phyloP scores from a whole-genome alignment of 2,888 invertebrate species.

The Apamea anceps region DNA sequence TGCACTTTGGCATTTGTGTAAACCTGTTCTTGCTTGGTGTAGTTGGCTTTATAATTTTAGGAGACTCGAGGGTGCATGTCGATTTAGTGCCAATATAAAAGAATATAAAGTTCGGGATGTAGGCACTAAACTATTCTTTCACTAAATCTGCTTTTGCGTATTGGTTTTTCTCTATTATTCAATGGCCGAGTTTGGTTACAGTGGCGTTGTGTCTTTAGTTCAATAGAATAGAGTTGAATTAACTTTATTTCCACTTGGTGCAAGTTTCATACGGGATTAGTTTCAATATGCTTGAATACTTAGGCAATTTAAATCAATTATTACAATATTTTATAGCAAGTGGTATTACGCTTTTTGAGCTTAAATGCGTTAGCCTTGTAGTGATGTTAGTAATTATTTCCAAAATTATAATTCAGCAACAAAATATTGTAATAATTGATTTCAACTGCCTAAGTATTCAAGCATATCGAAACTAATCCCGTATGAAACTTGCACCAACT shows the following conservation, averaged over 20 bases:
- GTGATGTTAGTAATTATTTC: neutral
- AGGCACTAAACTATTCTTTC: neutral
- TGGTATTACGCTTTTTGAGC: neutral
- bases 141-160: neutral
- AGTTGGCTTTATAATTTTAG: neutral
- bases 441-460: conserved; percentile 5
- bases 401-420: neutral
- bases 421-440: neutral
- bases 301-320: conserved; percentile 3
- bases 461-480: conserved; percentile 26
- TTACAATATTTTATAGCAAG: neutral
- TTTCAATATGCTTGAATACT: conserved; percentile 24
- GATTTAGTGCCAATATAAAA: neutral
- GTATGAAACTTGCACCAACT: conserved; percentile 10
- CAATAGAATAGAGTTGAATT: conserved; percentile 43
- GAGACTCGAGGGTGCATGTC: neutral
- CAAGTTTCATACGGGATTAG: conserved; percentile 6
- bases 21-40: neutral
- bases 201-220: conserved; percentile 32
- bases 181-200: conserved; percentile 26
- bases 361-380: neutral
- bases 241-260: conserved; percentile 22
- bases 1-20: neutral
- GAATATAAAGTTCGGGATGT: neutral
- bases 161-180: neutral